Evolutionary conservation across 2,888 invertebrate species (phyloP).

Genomic region (Drosophila bunnanda): DNA sequence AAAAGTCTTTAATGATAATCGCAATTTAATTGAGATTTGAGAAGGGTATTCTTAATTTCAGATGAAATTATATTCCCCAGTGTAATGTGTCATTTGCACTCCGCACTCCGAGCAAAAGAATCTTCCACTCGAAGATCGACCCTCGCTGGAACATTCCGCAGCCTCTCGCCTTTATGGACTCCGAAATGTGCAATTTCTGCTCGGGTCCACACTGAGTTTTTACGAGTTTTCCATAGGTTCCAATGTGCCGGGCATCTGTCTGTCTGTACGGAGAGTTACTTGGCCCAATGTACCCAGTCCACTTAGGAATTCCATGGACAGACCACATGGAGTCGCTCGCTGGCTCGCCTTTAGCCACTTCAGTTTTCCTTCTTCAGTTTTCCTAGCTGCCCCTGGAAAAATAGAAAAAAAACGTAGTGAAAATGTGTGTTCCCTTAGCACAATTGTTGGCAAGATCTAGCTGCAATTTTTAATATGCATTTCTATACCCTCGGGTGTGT

Average conservation of each 20-base stretch:
- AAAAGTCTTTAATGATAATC: too few relatives aligned
- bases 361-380: conserved; percentile 21
- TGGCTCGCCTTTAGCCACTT: conserved; percentile 38
- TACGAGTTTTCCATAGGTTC: conserved; percentile 71
- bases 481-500: conserved; percentile 51
- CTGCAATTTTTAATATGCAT: conserved; percentile 63
- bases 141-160: conserved; percentile 28
- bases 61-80: not conserved
- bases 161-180: conserved; percentile 66
- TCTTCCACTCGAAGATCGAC: conserved; percentile 49
- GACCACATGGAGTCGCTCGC: conserved; percentile 69
- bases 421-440: conserved; percentile 52
- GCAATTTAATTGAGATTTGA: not conserved
- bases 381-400: conserved; percentile 14
- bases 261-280: conserved; percentile 44
- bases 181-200: conserved; percentile 77
- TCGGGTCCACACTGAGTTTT: conserved; percentile 50
- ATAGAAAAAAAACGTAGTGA: conserved; percentile 24
- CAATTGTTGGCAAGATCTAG: conserved; percentile 20
- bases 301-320: conserved; percentile 72
- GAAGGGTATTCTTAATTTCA: not conserved
- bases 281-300: conserved; percentile 67
- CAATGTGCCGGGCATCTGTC: conserved; percentile 75
- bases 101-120: conserved; percentile 24
- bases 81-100: conserved; percentile 39